A percentile compares a stretch with the other conserved stretches of the same genome.
Conservation (phyloP, 2,113 vertebrate genomes). For the Tenrec ecaudatus region DNA sequence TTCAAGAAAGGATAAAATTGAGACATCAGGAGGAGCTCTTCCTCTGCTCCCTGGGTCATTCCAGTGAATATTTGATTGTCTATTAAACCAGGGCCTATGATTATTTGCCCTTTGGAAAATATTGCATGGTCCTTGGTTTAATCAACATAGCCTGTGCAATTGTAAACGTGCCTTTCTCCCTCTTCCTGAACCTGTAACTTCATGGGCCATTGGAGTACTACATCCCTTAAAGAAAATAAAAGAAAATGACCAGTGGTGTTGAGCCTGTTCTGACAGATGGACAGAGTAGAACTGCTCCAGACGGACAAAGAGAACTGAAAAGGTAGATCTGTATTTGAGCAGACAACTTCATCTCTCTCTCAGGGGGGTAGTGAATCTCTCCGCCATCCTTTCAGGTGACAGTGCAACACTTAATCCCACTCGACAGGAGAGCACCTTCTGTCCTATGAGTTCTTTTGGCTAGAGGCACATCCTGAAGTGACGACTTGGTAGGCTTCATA, state of each 20-base stretch:
- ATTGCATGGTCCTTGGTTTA: neutral
- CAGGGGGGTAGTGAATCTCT: no score
- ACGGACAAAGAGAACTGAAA: no score
- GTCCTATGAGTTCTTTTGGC: neutral
- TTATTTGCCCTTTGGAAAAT: constrained; percentile 32
- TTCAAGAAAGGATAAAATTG: constrained; percentile 65
- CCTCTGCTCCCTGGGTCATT: neutral
- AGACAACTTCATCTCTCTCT: no score
- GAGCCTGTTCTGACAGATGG: neutral
- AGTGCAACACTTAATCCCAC: neutral
- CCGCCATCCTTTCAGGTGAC: neutral
- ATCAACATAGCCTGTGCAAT: constrained; percentile 43
- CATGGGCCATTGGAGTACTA: neutral
- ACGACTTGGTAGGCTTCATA: no score
- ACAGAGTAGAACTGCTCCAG: neutral
- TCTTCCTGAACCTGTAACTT: neutral
- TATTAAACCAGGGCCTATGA: constrained; percentile 21
- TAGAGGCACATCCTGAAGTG: no score
- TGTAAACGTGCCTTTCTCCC: neutral
- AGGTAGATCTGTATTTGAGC: no score
- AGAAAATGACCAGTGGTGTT: neutral
- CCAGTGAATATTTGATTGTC: neutral
- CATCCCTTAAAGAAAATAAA: neutral
- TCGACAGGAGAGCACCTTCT: neutral
- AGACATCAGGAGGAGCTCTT: constrained; percentile 16